These are phyloP conservation scores for Xiphophorus maculatus DNA, from an alignment of 2,113 vertebrate species.

Conservation along the genomic window DNA sequence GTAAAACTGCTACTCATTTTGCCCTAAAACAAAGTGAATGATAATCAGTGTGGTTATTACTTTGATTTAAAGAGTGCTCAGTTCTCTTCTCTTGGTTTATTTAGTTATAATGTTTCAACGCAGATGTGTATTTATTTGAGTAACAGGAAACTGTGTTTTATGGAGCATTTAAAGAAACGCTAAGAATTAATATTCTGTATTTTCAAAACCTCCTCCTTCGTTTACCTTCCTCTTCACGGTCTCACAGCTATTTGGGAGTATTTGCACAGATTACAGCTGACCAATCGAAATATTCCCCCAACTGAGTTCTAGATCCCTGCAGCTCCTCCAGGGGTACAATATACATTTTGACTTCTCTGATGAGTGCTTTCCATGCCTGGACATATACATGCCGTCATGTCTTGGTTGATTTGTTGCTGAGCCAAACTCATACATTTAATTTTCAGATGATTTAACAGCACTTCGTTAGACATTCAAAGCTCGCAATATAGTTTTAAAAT, in stretches of 20 bases:
- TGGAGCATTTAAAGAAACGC: background rate
- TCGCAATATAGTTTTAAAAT: background rate
- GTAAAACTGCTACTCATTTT: background rate
- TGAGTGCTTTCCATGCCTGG: background rate
- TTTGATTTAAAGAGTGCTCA: slow-evolving; percentile 7
- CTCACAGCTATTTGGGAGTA: too few relatives aligned
- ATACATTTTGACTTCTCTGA: background rate
- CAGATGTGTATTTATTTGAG: background rate
- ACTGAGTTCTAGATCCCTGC: too few relatives aligned
- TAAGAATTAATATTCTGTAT: background rate
- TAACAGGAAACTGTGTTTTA: background rate
- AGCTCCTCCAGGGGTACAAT: background rate
- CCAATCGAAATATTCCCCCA: too few relatives aligned
- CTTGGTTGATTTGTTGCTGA: background rate
- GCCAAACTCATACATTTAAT: background rate
- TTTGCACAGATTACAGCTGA: too few relatives aligned
- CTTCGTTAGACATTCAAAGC: background rate
- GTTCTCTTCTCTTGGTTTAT: background rate
- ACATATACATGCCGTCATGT: background rate
- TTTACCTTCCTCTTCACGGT: too few relatives aligned
- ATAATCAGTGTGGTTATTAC: background rate
- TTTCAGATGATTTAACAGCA: too few relatives aligned
- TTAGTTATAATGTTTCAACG: background rate
- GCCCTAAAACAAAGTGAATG: background rate
- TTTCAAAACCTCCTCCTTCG: background rate